Evolutionary conservation across 1,140 invertebrate genomes (phyloP).

Genomic region (Cotesia chilonis): DNA sequence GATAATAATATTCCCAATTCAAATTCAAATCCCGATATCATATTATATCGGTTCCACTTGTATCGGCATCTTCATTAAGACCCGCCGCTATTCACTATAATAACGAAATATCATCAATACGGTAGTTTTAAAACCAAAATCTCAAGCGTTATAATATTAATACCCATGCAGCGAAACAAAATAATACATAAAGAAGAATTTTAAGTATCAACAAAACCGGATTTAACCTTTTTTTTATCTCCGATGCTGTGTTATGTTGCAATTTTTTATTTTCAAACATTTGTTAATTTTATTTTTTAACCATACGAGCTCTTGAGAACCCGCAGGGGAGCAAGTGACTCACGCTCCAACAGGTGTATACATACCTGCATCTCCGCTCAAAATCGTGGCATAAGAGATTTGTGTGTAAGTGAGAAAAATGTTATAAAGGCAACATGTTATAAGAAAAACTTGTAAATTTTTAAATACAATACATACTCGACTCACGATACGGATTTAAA

Average conservation of each 20-base stretch:
- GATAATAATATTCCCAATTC: no score
- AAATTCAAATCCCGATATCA: no score
- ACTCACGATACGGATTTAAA: no score
- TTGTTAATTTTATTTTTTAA: constrained; percentile 9
- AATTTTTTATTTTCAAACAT: constrained; percentile 15
- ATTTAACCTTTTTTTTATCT: no score
- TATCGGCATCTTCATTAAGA: constrained; percentile 23
- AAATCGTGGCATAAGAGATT: constrained; percentile 14
- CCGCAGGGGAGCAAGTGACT: constrained; percentile 37
- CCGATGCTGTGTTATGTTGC: not conserved
- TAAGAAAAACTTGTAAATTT: not conserved
- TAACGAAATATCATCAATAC: no score
- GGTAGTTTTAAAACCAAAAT: no score
- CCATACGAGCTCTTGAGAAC: constrained; percentile 10
- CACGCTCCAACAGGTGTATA: constrained; percentile 41
- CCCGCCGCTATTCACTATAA: no score
- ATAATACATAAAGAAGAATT: not conserved
- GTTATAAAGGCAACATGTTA: not conserved
- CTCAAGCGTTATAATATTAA: constrained; percentile 6
- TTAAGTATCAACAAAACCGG: not conserved
- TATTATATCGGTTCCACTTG: constrained; percentile 7
- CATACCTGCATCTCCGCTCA: constrained; percentile 26
- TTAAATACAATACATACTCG: no score
- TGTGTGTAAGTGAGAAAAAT: not conserved
- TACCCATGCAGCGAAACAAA: no score